Conservation (phyloP, 2,113 vertebrate genomes). For the Pterocles burchelli region DNA sequence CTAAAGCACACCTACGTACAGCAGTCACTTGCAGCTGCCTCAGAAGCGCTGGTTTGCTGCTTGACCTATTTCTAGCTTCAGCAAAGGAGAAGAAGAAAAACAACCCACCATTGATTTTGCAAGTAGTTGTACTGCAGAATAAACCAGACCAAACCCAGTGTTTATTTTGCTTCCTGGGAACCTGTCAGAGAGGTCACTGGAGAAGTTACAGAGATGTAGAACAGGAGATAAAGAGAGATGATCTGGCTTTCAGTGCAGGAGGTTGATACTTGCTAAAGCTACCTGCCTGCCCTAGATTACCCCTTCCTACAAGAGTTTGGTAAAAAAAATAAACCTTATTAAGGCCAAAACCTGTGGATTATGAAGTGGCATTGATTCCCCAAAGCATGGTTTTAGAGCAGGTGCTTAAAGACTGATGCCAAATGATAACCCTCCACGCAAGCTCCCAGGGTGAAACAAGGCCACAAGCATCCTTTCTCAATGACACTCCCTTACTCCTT, state of each 20-base stretch:
- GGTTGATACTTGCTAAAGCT: neutral
- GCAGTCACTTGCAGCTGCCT: constrained; percentile 29
- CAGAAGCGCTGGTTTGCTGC: constrained; percentile 16
- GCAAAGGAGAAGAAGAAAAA: neutral
- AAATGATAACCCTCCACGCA: neutral
- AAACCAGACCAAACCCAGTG: neutral
- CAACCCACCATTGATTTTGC: constrained; percentile 25
- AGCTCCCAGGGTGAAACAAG: neutral
- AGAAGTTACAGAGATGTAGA: constrained; percentile 25
- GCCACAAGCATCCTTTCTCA: neutral
- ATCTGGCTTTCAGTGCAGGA: neutral
- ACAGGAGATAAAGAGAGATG: neutral
- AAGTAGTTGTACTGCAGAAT: neutral
- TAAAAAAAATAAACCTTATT: neutral
- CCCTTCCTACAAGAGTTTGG: neutral
- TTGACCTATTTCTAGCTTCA: constrained; percentile 62
- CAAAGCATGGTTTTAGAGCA: neutral
- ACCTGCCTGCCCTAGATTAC: neutral
- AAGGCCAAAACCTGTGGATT: neutral
- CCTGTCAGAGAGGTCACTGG: constrained; percentile 1
- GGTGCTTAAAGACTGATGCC: neutral
- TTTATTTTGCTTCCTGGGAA: constrained; percentile 20
- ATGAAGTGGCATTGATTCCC: neutral
- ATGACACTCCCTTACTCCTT: rapidly evolving
- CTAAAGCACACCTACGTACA: constrained; percentile 42